phyloP scores from a whole-genome alignment of 1,140 invertebrate species.

The Hycleus phaleratus region DNA sequence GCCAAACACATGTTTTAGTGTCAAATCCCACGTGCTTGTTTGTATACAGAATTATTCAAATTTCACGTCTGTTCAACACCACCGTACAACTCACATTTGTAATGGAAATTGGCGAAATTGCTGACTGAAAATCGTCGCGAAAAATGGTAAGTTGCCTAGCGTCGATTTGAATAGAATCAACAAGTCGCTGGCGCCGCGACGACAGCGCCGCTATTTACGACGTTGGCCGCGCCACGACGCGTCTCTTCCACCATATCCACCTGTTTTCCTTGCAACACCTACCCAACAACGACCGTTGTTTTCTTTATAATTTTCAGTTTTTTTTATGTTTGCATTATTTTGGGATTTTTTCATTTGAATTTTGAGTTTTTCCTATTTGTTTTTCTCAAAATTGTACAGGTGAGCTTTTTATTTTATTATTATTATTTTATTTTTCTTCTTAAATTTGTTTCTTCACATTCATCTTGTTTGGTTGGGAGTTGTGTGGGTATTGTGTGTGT shows the following conservation, averaged over 20 bases:
- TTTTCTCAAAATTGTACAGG: slow-evolving; percentile 12
- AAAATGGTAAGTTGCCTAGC: not conserved
- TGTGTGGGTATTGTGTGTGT: not conserved
- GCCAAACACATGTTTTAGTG: slow-evolving; percentile 18
- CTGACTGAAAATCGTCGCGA: not conserved
- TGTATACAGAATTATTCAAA: slow-evolving; percentile 10
- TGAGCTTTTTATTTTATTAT: slow-evolving; percentile 23
- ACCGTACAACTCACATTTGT: no score
- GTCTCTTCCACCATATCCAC: slow-evolving; percentile 29
- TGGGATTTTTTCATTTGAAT: not conserved
- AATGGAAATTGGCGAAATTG: not conserved
- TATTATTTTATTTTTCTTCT: slow-evolving; percentile 9
- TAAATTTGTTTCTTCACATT: not conserved
- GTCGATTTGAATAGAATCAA: slow-evolving; percentile 18
- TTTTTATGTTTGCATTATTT: slow-evolving; percentile 7
- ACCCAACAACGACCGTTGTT: slow-evolving; percentile 12
- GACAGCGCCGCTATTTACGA: slow-evolving; percentile 37
- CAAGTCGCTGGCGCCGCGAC: slow-evolving; percentile 35
- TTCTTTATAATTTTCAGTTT: slow-evolving; percentile 9
- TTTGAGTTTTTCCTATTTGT: slow-evolving; percentile 2
- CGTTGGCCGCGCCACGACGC: slow-evolving; percentile 39
- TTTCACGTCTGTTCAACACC: not conserved
- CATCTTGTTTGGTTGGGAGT: not conserved
- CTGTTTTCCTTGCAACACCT: slow-evolving; percentile 29
- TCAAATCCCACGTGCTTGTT: slow-evolving; percentile 16